Evolutionary conservation across 2,113 vertebrate species (phyloP), one percentile per base, ranked within the genome.

Genomic region (Gallinago undulata): DNA sequence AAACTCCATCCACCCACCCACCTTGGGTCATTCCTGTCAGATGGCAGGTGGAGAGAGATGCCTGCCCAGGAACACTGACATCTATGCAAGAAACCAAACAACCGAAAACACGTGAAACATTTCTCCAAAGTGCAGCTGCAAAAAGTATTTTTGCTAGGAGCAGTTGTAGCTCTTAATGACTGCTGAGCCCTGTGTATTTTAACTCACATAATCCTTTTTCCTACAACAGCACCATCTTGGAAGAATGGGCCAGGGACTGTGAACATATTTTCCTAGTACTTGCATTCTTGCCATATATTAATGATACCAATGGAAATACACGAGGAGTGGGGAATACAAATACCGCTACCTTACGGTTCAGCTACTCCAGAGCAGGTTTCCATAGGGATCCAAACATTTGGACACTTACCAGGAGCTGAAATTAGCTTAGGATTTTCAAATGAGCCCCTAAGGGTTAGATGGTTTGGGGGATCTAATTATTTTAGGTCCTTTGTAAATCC

Each of bases 161-260:
- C 97, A 97, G 94, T 97, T 97, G 97, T 76, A 94, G 93, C 92
- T 73, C 92, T 93, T 70, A 92, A 90, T 94, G 95, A 94, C 96
- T 89, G 89, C 88, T 87, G 93, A 97, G 92, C 95, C 94, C 83
- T 13, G 59, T 84, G 94, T 87, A 85, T 97, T 97, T 96, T 97
- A 97, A 97, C 97, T 97, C 95, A 39, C 21, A 33, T 97, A 97
- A 97, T 97, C 97, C 97, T 97, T 97, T 97, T 97, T 97, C 97
- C 97, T 97, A 97, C 93, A 96, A 87, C 96, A 96, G 94, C 93
- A 95, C 92, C 96, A 96, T 96, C 97, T 97, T 97, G 92, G 95
- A 97, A 93, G 94, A 97, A 96, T 97, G 53, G 10, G 37, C 43
- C 70, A 62, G 90, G 91, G 93, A 75, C 96, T 33, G 67, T 11